These are phyloP conservation scores for Amphipyra berbera DNA, from an alignment of 2,888 invertebrate genomes.

Conservation along the genomic window DNA sequence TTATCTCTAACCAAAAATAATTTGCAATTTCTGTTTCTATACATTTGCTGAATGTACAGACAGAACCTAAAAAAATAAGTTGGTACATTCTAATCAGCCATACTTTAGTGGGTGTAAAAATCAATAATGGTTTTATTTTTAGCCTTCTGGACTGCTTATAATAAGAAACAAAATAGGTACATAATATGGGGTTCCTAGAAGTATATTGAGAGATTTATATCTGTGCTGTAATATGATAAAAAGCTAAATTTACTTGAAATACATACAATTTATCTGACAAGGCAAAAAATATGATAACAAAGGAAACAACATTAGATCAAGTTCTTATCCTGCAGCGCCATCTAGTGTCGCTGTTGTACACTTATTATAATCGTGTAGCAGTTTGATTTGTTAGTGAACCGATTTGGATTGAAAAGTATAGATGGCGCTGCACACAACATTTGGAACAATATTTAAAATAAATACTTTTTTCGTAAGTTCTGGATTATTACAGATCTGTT, in stretches of 20 bases:
- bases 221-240: too few relatives aligned
- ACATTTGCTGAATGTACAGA: too few relatives aligned
- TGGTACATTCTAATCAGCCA: neutral
- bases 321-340: conserved; percentile 4
- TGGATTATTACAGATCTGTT: too few relatives aligned
- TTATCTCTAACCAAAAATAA: neutral
- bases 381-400: neutral
- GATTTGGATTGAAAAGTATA: conserved; percentile 5
- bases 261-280: too few relatives aligned
- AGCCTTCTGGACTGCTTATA: neutral
- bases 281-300: too few relatives aligned
- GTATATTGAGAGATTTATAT: neutral
- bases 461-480: neutral
- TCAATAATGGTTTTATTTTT: neutral
- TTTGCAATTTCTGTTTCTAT: too few relatives aligned
- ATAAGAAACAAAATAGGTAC: neutral
- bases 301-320: too few relatives aligned
- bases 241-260: too few relatives aligned
- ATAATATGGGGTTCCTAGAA: neutral
- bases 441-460: neutral
- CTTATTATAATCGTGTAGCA: neutral
- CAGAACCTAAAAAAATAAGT: too few relatives aligned
- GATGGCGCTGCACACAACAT: conserved; percentile 33
- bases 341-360: conserved; percentile 23
- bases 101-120: too few relatives aligned